Conservation (phyloP, 1,140 invertebrate species). For the Drosophila cardini region DNA sequence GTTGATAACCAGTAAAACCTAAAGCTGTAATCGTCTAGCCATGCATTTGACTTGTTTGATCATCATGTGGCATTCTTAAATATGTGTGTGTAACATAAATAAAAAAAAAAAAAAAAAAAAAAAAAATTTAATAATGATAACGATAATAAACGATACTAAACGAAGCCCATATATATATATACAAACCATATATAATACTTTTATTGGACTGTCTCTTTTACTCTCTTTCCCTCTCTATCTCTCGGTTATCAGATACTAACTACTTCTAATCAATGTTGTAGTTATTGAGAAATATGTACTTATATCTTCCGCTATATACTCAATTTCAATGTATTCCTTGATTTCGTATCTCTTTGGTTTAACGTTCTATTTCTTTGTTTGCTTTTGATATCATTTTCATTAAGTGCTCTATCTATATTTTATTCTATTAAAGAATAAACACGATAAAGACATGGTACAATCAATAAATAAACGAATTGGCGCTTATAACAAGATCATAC, state of each 20-base stretch:
- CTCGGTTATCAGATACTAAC: conserved; percentile 59
- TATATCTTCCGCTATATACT: conserved; percentile 40
- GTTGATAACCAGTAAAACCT: background rate
- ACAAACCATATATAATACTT: conserved; percentile 53
- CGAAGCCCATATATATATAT: conserved; percentile 51
- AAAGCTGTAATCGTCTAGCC: background rate
- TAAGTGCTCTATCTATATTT: conserved; percentile 20
- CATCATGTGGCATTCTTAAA: background rate
- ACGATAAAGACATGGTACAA: conserved; percentile 35
- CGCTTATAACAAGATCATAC: conserved; percentile 36
- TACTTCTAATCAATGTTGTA: conserved; percentile 65
- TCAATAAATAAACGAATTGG: conserved; percentile 50
- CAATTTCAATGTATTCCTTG: conserved; percentile 17
- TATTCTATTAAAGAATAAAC: conserved; percentile 17
- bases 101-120: conserved; percentile 36
- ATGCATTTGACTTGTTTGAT: conserved; percentile 3
- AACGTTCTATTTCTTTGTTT: background rate
- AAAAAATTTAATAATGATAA: too few species aligned
- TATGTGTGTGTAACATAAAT: conserved; percentile 63
- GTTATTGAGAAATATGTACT: conserved; percentile 56
- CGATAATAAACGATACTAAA: conserved; percentile 43
- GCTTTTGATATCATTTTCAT: conserved; percentile 4
- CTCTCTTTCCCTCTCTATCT: conserved; percentile 39
- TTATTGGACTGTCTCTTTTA: conserved; percentile 55
- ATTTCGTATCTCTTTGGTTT: conserved; percentile 21